Evolutionary conservation across 2,888 invertebrate species (phyloP).

Genomic region (Apantesis nais): DNA sequence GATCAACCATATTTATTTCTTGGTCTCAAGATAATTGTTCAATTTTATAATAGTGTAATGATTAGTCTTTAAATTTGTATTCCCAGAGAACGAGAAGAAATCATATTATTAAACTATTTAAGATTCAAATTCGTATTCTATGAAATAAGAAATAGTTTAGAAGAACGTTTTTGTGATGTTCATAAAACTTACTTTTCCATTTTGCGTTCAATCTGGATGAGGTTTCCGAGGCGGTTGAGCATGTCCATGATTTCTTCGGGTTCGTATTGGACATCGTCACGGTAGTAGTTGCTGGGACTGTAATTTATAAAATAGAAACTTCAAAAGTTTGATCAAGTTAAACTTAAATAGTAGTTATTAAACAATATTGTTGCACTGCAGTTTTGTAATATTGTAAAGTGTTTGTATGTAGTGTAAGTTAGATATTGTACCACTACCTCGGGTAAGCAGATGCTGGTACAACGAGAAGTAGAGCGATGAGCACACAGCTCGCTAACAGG

Average conservation of each 20-base stretch:
- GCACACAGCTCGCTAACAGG: conserved; percentile 75
- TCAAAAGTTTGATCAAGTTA: neutral
- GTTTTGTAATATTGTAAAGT: neutral
- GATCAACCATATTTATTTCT: no score
- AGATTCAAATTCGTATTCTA: neutral
- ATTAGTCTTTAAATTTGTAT: no score
- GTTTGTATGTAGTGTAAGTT: neutral
- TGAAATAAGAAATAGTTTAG: neutral
- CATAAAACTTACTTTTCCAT: conserved; percentile 89
- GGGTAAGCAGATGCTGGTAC: conserved; percentile 76
- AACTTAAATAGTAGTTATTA: no score
- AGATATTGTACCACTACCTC: conserved; percentile 75
- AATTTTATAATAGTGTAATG: no score
- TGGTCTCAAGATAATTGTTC: no score
- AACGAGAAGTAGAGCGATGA: conserved; percentile 69
- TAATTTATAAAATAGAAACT: conserved; percentile 33
- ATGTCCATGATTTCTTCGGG: conserved; percentile 92
- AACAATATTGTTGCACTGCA: neutral
- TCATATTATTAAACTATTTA: neutral
- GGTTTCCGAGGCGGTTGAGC: conserved; percentile 90
- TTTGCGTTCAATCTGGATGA: conserved; percentile 91
- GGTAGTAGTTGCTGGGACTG: conserved; percentile 81
- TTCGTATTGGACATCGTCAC: conserved; percentile 88
- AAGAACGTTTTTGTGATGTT: neutral
- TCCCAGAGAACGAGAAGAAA: no score